These are phyloP conservation scores for Hydractinia echinata DNA, from an alignment of 30 jellyfish, hydroid and myxozoan species.

Conservation along the genomic window DNA sequence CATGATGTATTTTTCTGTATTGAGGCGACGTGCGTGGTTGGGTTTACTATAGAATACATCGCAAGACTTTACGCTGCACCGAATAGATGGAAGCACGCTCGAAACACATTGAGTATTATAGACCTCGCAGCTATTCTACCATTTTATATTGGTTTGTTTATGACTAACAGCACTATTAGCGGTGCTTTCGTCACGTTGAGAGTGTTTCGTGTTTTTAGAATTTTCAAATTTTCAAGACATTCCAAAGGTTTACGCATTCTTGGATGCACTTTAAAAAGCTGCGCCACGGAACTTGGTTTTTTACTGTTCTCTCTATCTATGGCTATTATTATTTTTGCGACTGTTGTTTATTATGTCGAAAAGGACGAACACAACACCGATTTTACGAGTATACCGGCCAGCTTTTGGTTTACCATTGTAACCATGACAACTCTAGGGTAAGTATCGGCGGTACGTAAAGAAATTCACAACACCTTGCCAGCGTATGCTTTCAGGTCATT, in stretches of 20 bases:
- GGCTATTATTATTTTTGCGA: slow-evolving; percentile 89
- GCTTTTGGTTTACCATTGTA: slow-evolving; percentile 92
- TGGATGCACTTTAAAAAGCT: slow-evolving; percentile 72
- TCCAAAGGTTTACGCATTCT: slow-evolving; percentile 92
- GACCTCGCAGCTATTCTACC: slow-evolving; percentile 84
- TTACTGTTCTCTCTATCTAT: slow-evolving; percentile 74
- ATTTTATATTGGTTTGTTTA: slow-evolving; percentile 63
- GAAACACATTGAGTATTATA: slow-evolving; percentile 59
- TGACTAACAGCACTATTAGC: slow-evolving; percentile 67
- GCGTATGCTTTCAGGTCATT: too few species aligned
- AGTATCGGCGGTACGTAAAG: too few species aligned
- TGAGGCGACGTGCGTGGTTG: slow-evolving; percentile 78
- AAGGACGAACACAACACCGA: slow-evolving; percentile 54
- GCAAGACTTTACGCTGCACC: slow-evolving; percentile 90
- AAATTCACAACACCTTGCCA: too few species aligned
- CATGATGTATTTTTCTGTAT: slow-evolving; percentile 52
- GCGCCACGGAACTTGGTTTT: slow-evolving; percentile 96
- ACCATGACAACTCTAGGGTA: slow-evolving; percentile 97
- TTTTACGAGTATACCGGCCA: slow-evolving; percentile 82
- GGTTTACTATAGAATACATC: slow-evolving; percentile 68
- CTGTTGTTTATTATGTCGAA: slow-evolving; percentile 79
- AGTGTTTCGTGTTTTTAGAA: slow-evolving; percentile 91
- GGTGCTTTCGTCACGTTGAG: slow-evolving; percentile 91
- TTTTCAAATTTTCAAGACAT: slow-evolving; percentile 89
- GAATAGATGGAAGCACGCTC: slow-evolving; percentile 66